Evolutionary conservation across 2,113 vertebrate genomes (phyloP), one percentile per base, ranked within the genome.

Genomic region (Colius striatus): DNA sequence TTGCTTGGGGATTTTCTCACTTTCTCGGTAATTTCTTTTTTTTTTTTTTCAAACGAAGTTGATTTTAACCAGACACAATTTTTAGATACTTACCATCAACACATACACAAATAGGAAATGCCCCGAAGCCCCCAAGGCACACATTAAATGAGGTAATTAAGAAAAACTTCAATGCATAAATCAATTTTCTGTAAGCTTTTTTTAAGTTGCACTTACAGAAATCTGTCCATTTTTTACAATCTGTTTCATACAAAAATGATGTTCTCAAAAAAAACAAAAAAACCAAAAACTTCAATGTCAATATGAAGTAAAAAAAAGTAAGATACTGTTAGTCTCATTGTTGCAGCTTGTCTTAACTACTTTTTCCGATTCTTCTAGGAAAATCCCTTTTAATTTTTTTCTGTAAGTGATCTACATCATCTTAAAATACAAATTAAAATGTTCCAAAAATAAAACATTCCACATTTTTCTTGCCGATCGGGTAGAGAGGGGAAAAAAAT

Each of bases 41-140:
- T 66, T 88, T 41, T 41, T 41, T 41, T 41, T 41, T 84, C 21
- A 32, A 43, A 36, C 83, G 2, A 3, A 91, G 50, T 18, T 45
- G 27, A 65, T 94, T 96, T 78, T 91, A 97, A 91, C 67, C 43
- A 90, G 97, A 79, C 55, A 29, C 45, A n/a, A 32, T 29, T 75
- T 81, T 75, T 51, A 90, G 17, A 77, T 60, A 47, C 55, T 74
- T 89, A 70, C 73, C 61, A 34, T 74, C 66, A 75, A 70, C 58
- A 61, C 6, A 61, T n/a, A 48, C 15, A 67, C 9, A 68, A n/a
- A 84, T 93, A 85, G 81, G 67, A 84, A 96, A 68, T 92, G 27
- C 60, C 34, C 34, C 41, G 50, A 89, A 68, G 21, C 48, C 84
- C 94, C 20, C 53, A 18, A 74, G 84, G 65, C 54, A 84, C 48